Base-by-base conservation (phyloP, 1,140 invertebrate genomes). In the Platyscapa corneri region DNA sequence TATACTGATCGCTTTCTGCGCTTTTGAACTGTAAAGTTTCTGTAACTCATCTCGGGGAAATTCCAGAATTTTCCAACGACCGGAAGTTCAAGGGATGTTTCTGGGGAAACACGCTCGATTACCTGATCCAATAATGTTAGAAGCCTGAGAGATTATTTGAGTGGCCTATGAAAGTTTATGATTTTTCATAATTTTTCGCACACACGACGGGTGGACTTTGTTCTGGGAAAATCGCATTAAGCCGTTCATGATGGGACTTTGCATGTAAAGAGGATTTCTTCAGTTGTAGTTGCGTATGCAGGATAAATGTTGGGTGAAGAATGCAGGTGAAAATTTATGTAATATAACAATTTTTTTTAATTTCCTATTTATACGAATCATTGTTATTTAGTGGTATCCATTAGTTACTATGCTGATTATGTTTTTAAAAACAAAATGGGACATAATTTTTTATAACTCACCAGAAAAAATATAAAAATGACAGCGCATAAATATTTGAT, bases 11-110 rank as follows among this genome's bases (percentile, higher is more conserved):
- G 53, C 12, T 56, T 27, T 1, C 56, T 27, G 20, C 56, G 56
- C 32, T 2, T 34, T 34, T 3, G 32, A 39, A 72, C 67, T 34
- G 6, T n/a, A 42, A 75, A 49, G 0, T 0, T 2, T 46, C 39
- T n/a, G 14, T 1, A n/a, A 30, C 42, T 77, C 75, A 77, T 49
- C 75, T 49, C 42, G 75, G 30, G 32, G 46, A 77, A 77, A 77
- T 53, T 53, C 46, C 49, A 3, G 46, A 14, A n/a, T 12, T 74
- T 74, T 74, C 70, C 23, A 1, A 32, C 16, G 20, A 12, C 70
- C 6, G 5, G 67, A n/a, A 6, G 1, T 2, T 5, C 5, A 14
- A 7, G 30, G 30, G 67, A 20, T 32, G 18, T 37, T 60, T 10
- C 56, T 23, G 27, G 56, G 56, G 32, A 20, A 12, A 27, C 10